Evolutionary conservation across 2,797 vertebrate genomes (phyloP), one percentile per base, ranked within the genome.

Genomic region (Clarias fuscus): DNA sequence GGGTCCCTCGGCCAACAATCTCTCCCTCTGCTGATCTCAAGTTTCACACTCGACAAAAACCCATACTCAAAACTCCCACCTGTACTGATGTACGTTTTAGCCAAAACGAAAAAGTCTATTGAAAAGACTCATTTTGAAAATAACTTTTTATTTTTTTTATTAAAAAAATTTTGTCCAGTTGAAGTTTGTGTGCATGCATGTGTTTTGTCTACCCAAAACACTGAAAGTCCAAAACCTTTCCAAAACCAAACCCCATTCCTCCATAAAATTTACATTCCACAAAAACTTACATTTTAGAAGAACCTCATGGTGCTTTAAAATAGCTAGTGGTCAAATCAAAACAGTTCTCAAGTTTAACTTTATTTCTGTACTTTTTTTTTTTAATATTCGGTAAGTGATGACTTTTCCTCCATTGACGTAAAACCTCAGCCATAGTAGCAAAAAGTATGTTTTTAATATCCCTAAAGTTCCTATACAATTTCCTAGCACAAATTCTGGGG

Each of bases 41-140:
- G 90, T 88, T 88, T 85, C 90, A 68, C 11, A 48, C 82, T 37
- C 27, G 15, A 62, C 62, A 70, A 53, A 61, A 86, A 77, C 48
- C 48, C 64, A 33, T 48, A 71, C 17, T 65, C 62, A 17, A 58
- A 37, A 75, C 43, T 81, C 59, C 59, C 83, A 81, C 70, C 77
- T 67, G 83, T 10, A 30, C 43, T 24, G 68, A 30, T 18, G 33
- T 11, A 82, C 10, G 80, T 10, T 86, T 77, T 37, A 22, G 22
- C 62, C 70, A 82, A 24, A 24, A 33, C 1, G 2, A 20, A 37
- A 78, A 78, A 37, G 18, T 2, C 76, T 37, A 33, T 27, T 78
- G 8, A 33, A 78, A 78, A 61, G 24, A n/a, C 13, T 53, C 1
- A 4, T 37, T 4, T 37, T 37, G 37, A 37, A 43, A 8, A 40